These are phyloP conservation scores for Troides helena DNA, from an alignment of 2,888 invertebrate genomes.

Conservation along the genomic window DNA sequence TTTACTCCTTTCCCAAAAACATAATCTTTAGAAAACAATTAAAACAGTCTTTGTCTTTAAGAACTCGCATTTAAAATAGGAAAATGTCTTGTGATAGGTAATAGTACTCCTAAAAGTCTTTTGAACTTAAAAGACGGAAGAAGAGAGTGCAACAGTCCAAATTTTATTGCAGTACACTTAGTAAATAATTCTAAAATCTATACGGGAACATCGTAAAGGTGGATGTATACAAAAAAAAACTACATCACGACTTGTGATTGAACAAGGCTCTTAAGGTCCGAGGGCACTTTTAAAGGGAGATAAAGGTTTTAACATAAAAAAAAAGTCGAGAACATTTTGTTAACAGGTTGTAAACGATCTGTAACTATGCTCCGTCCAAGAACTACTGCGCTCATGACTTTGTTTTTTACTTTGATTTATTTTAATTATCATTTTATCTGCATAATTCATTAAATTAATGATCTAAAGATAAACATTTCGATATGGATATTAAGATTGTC, in stretches of 20 bases:
- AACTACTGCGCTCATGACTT: not conserved
- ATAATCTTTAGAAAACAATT: too few relatives aligned
- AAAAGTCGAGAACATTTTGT: conserved; percentile 63
- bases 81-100: too few relatives aligned
- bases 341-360: conserved; percentile 73
- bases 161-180: not conserved
- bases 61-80: too few relatives aligned
- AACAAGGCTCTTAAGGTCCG: conserved; percentile 63
- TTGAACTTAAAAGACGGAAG: not conserved
- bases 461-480: too few relatives aligned
- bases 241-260: conserved; percentile 46
- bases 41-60: too few relatives aligned
- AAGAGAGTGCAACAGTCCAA: not conserved
- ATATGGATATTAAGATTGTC: too few relatives aligned
- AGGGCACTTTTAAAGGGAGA: conserved; percentile 66
- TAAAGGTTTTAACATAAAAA: conserved; percentile 61
- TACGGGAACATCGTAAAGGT: conserved; percentile 42
- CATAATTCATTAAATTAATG: too few relatives aligned
- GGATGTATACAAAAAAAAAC: conserved; percentile 44
- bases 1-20: too few relatives aligned
- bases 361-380: conserved; percentile 1
- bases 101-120: too few relatives aligned
- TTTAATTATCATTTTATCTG: too few relatives aligned
- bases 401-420: too few relatives aligned
- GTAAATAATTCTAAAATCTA: conserved; percentile 58